Conservation (phyloP, 2,113 vertebrate genomes). For the Haemorhous mexicanus region DNA sequence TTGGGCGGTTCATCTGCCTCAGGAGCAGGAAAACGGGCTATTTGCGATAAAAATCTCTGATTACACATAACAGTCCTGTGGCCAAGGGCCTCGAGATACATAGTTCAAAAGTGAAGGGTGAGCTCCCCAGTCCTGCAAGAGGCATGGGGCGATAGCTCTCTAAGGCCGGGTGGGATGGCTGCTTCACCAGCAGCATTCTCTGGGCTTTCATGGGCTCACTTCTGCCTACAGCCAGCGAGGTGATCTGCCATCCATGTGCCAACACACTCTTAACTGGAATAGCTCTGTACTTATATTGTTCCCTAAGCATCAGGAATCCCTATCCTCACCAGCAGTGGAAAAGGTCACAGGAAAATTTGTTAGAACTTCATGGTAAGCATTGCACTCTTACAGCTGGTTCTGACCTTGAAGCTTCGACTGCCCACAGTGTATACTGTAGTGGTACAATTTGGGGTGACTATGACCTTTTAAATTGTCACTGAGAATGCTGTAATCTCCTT, state of each 20-base stretch:
- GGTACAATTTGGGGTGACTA: background rate
- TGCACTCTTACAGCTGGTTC: background rate
- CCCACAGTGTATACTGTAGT: background rate
- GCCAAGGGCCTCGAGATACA: background rate
- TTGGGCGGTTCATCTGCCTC: background rate
- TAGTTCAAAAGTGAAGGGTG: background rate
- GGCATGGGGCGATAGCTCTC: background rate
- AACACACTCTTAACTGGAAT: background rate
- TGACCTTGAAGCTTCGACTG: background rate
- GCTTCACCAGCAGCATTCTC: fast-evolving
- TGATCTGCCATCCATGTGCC: background rate
- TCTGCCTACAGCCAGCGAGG: background rate
- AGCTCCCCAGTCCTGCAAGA: background rate
- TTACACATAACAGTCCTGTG: fast-evolving
- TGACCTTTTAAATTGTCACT: background rate
- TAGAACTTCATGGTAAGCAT: background rate
- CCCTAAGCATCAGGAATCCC: background rate
- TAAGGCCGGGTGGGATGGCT: fast-evolving
- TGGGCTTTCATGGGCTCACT: background rate
- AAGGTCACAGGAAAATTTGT: background rate
- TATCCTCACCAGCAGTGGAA: background rate
- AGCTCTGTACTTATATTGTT: background rate
- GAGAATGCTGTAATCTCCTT: background rate
- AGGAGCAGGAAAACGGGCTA: background rate
- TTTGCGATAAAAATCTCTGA: background rate